Conservation (phyloP, 1,140 invertebrate species). For the Pentalonia nigronervosa region DNA sequence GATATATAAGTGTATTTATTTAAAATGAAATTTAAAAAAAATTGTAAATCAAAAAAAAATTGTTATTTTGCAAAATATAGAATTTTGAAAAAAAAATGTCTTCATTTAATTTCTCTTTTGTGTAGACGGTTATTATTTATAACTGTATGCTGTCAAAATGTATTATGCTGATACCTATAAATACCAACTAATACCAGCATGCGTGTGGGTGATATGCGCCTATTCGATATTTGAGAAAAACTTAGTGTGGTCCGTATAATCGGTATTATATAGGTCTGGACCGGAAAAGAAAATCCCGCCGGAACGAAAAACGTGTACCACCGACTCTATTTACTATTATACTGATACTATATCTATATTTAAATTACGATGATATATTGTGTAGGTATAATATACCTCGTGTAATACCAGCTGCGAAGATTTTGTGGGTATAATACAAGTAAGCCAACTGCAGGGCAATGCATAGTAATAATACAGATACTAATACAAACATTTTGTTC, state of each 20-base stretch:
- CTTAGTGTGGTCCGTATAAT: not conserved
- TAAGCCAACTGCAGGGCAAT: no score
- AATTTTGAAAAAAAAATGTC: slow-evolving; percentile 46
- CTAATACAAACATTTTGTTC: not conserved
- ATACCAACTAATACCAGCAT: no score
- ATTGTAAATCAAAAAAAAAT: slow-evolving; percentile 56
- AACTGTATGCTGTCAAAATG: not conserved
- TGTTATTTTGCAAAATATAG: slow-evolving; percentile 58
- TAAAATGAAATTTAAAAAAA: slow-evolving; percentile 47
- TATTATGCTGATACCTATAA: not conserved
- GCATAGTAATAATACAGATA: no score
- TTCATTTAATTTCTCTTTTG: not conserved
- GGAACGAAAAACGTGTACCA: not conserved
- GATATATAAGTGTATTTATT: slow-evolving; percentile 58
- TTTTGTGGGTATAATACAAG: not conserved
- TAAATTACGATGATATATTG: not conserved
- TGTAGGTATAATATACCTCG: no score
- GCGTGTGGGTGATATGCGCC: not conserved
- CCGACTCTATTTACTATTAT: not conserved
- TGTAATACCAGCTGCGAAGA: not conserved
- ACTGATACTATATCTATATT: not conserved
- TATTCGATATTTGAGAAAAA: not conserved
- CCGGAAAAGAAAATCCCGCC: not conserved
- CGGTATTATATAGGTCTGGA: not conserved
- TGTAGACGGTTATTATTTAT: not conserved